A percentile compares a stretch with the other conserved stretches of the same genome.
Evolutionary conservation across 2,113 vertebrate genomes (phyloP).

Genomic region (Glaucidium brasilianum): DNA sequence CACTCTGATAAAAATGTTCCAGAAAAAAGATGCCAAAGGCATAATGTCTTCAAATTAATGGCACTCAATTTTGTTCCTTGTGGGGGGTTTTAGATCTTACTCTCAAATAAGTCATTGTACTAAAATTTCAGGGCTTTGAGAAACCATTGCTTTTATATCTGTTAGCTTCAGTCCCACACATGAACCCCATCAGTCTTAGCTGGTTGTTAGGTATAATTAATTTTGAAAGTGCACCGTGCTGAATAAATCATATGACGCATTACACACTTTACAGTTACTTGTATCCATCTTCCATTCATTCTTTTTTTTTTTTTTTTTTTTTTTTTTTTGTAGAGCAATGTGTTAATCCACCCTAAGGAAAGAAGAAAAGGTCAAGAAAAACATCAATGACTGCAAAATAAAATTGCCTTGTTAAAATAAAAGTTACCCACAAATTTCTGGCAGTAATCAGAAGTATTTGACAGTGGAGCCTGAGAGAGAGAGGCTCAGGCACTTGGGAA

Average conservation of each 20-base stretch:
- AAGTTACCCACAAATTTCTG: background rate
- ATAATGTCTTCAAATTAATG: conserved; percentile 52
- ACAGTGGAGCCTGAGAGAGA: background rate
- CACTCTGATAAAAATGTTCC: background rate
- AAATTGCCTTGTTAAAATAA: background rate
- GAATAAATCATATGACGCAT: background rate
- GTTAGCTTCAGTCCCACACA: conserved; percentile 23
- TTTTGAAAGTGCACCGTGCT: background rate
- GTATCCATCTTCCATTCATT: conserved; percentile 1
- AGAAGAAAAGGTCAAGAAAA: conserved; percentile 2
- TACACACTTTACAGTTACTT: background rate
- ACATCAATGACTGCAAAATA: background rate
- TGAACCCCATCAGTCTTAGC: background rate
- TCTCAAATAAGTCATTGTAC: conserved; percentile 1
- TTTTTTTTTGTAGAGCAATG: background rate
- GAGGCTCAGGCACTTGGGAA: background rate
- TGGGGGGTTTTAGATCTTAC: background rate
- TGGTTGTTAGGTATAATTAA: conserved; percentile 23
- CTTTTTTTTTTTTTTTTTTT: background rate
- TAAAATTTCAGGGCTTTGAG: conserved; percentile 30
- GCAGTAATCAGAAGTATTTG: background rate
- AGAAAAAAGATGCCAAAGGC: conserved; percentile 9
- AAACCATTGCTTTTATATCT: conserved; percentile 9
- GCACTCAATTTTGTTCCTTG: background rate
- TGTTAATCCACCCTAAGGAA: background rate